Percentiles rank a stretch among this genome's conserved stretches.
phyloP scores from a whole-genome alignment of 64 coral and sea anemone species.

The Exaiptasia diaphana region DNA sequence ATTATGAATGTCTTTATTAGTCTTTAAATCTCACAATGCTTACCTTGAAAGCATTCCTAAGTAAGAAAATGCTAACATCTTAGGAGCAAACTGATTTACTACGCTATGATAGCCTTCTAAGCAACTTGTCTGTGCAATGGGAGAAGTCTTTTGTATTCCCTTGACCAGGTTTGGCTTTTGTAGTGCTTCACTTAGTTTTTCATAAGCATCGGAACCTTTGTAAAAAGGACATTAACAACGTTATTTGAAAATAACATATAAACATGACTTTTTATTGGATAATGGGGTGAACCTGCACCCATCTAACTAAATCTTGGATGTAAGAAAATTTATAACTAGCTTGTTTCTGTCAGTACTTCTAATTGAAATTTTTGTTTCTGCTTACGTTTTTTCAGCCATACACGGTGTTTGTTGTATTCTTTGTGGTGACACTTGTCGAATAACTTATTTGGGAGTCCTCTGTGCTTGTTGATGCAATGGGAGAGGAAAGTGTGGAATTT shows the following conservation, averaged over 20 bases:
- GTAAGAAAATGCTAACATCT: slow-evolving; percentile 20
- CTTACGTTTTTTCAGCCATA: slow-evolving; percentile 17
- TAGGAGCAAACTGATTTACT: slow-evolving; percentile 11
- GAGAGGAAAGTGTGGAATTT: slow-evolving; percentile 47
- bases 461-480: slow-evolving; percentile 3
- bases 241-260: no score
- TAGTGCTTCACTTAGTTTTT: slow-evolving; percentile 39
- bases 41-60: background rate
- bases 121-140: slow-evolving; percentile 20
- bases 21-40: background rate
- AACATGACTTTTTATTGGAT: no score
- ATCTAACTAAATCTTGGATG: no score
- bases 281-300: no score
- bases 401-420: background rate
- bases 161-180: slow-evolving; percentile 11
- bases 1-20: no score
- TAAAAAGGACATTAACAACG: background rate
- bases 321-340: no score
- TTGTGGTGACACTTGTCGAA: slow-evolving; percentile 34
- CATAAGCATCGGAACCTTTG: slow-evolving; percentile 36
- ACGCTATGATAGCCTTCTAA: background rate
- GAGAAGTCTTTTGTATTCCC: slow-evolving; percentile 29
- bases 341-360: no score
- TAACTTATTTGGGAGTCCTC: background rate
- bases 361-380: no score